These are phyloP conservation scores for Eueremaeus valkanovi DNA, from an alignment of 2,888 invertebrate species.

Conservation along the genomic window DNA sequence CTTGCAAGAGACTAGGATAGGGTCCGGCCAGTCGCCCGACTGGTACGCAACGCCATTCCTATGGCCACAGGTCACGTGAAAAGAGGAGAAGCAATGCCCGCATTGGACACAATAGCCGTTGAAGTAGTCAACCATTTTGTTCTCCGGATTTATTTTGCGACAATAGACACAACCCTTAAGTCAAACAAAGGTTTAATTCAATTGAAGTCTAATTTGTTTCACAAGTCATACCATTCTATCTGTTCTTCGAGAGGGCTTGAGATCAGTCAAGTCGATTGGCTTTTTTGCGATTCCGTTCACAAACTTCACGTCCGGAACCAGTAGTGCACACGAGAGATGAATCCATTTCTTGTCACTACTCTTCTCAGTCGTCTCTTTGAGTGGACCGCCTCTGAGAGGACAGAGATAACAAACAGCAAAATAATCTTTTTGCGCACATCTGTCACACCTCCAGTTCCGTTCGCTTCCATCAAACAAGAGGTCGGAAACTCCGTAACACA, in stretches of 20 bases:
- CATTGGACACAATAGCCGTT: slow-evolving; percentile 57
- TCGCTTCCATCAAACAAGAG: slow-evolving; percentile 31
- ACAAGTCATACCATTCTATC: slow-evolving; percentile 33
- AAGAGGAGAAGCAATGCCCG: slow-evolving; percentile 57
- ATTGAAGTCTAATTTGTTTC: neutral
- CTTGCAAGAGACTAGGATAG: slow-evolving; percentile 42
- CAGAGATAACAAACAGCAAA: slow-evolving; percentile 57
- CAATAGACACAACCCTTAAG: slow-evolving; percentile 44
- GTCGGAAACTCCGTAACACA: slow-evolving; percentile 46
- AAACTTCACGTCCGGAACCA: slow-evolving; percentile 53
- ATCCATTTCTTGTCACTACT: slow-evolving; percentile 50
- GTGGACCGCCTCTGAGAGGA: slow-evolving; percentile 56
- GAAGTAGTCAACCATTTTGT: slow-evolving; percentile 35
- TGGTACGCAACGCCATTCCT: slow-evolving; percentile 57
- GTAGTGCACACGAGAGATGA: slow-evolving; percentile 54
- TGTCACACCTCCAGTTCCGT: slow-evolving; percentile 45
- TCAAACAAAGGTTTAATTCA: neutral
- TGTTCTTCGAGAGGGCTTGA: slow-evolving; percentile 49
- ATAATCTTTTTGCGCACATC: slow-evolving; percentile 42
- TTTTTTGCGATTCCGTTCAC: slow-evolving; percentile 50
- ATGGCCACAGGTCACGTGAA: slow-evolving; percentile 62
- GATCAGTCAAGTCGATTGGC: slow-evolving; percentile 50
- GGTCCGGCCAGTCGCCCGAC: slow-evolving; percentile 53
- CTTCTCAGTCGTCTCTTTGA: slow-evolving; percentile 49
- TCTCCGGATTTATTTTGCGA: slow-evolving; percentile 47